A percentile compares a stretch with the other conserved stretches of the same genome.
These are phyloP conservation scores for Sabatieria punctata DNA, from an alignment of 2,888 invertebrate species.

Conservation along the genomic window DNA sequence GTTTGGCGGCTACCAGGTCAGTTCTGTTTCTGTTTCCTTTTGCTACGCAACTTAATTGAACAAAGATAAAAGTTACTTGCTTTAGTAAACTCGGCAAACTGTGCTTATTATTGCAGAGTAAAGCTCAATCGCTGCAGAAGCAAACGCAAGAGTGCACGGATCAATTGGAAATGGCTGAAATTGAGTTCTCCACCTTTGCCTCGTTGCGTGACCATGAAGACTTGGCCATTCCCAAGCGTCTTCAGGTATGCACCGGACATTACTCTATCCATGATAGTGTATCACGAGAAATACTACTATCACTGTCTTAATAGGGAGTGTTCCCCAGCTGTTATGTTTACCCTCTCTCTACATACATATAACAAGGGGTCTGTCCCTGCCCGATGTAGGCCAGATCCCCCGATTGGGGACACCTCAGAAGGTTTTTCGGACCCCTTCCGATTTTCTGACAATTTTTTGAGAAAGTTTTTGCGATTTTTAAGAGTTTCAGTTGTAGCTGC, in stretches of 20 bases:
- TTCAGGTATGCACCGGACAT: slow-evolving; percentile 47
- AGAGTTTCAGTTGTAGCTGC: too few relatives aligned
- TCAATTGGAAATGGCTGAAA: slow-evolving; percentile 68
- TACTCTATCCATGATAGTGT: too few relatives aligned
- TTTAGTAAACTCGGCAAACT: too few relatives aligned
- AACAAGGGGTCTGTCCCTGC: too few relatives aligned
- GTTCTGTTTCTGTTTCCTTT: slow-evolving; percentile 9
- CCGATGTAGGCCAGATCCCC: too few relatives aligned
- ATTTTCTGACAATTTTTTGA: too few relatives aligned
- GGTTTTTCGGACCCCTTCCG: too few relatives aligned
- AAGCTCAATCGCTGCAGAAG: slow-evolving; percentile 46
- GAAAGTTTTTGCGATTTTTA: too few relatives aligned
- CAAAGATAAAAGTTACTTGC: neutral
- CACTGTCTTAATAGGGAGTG: too few relatives aligned
- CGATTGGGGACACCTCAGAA: slow-evolving; percentile 48
- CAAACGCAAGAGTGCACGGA: slow-evolving; percentile 42
- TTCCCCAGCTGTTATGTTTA: too few relatives aligned
- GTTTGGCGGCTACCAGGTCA: slow-evolving; percentile 78
- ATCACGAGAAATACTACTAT: too few relatives aligned
- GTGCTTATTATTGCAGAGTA: neutral
- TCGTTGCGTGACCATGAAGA: slow-evolving; percentile 74
- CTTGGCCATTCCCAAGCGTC: slow-evolving; percentile 68
- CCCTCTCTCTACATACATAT: too few relatives aligned
- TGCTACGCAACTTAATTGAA: neutral
- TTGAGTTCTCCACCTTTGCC: slow-evolving; percentile 71